A percentile compares a stretch with the other conserved stretches of the same genome.
Conservation (phyloP, 1,140 invertebrate genomes). For the Apis dorsata region DNA sequence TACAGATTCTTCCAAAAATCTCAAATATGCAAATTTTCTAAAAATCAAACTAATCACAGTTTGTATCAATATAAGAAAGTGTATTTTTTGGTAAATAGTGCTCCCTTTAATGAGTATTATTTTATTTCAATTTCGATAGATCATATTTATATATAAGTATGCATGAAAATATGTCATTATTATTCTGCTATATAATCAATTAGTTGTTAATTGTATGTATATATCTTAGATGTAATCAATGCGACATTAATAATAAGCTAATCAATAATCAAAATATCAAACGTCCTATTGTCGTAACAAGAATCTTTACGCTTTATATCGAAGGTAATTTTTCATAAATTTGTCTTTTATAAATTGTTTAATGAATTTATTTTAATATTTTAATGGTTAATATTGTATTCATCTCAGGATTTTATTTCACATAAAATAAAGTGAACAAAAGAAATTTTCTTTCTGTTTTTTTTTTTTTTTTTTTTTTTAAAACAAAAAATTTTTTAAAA, state of each 20-base stretch:
- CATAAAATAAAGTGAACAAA: conserved; percentile 1
- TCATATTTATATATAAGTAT: conserved; percentile 39
- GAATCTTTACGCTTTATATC: conserved; percentile 4
- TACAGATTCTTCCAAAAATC: conserved; percentile 11
- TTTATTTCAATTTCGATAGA: conserved; percentile 26
- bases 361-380: conserved; percentile 7
- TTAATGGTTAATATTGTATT: not conserved
- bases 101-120: conserved; percentile 23
- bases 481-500: too few relatives aligned
- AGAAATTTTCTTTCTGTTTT: not conserved
- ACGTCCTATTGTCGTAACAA: conserved; percentile 36
- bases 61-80: conserved; percentile 31
- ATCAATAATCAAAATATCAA: conserved; percentile 53
- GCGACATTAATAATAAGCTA: conserved; percentile 24
- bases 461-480: too few relatives aligned
- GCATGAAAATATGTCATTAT: conserved; percentile 6
- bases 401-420: conserved; percentile 8
- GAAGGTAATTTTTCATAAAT: not conserved
- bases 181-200: conserved; percentile 2
- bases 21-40: conserved; percentile 34
- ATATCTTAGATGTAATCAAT: conserved; percentile 19
- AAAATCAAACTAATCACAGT: conserved; percentile 43
- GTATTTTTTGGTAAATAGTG: conserved; percentile 53
- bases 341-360: conserved; percentile 3
- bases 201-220: conserved; percentile 37